Conservation (phyloP, 2,113 vertebrate genomes). For the Oreochromis aureus region DNA sequence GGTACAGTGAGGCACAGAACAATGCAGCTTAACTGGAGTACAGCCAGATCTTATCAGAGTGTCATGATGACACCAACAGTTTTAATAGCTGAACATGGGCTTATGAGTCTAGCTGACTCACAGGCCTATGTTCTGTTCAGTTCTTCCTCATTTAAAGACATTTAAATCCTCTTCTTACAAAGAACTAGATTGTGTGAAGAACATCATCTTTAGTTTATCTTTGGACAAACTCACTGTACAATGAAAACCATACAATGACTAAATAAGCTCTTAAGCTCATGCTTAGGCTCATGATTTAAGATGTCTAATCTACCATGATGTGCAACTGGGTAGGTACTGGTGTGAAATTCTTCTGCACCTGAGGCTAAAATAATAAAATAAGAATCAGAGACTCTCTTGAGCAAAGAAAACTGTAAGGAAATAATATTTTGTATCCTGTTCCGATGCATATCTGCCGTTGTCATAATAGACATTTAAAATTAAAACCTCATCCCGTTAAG, state of each 20-base stretch:
- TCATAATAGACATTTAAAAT: background rate
- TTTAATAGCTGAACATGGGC: background rate
- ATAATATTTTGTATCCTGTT: background rate
- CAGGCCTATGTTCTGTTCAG: background rate
- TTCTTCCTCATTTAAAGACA: background rate
- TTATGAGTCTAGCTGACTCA: background rate
- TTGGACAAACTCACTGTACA: background rate
- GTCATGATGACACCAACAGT: slow-evolving; percentile 16
- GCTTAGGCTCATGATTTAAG: background rate
- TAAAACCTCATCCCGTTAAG: background rate
- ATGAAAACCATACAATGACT: background rate
- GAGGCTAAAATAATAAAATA: background rate
- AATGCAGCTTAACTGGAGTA: slow-evolving; percentile 35
- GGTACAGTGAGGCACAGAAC: slow-evolving; percentile 12
- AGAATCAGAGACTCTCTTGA: background rate
- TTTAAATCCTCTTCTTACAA: background rate
- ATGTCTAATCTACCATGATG: slow-evolving; percentile 18
- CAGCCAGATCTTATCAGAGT: slow-evolving; percentile 28
- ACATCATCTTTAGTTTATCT: background rate
- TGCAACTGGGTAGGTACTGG: background rate
- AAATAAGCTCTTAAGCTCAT: background rate
- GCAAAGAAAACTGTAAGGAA: background rate
- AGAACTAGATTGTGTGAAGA: background rate
- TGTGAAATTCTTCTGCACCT: background rate
- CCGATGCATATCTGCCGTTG: background rate